phyloP scores from a whole-genome alignment of 2,113 vertebrate species.

The Scopus umbretta region DNA sequence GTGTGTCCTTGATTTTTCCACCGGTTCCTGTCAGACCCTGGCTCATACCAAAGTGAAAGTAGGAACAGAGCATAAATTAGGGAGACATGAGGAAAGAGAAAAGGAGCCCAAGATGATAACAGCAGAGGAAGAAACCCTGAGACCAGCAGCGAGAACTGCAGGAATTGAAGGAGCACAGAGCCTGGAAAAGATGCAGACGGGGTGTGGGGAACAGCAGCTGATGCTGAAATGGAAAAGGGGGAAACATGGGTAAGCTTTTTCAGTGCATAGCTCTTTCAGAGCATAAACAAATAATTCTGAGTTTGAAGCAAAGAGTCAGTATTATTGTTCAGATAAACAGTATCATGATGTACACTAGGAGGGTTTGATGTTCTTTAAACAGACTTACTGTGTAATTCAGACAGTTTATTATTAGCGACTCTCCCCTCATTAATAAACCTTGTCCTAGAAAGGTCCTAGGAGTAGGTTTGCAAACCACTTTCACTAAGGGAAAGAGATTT shows the following conservation, averaged over 20 bases:
- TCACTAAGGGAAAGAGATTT: background rate
- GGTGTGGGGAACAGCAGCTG: background rate
- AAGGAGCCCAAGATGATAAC: background rate
- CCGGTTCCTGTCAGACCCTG: background rate
- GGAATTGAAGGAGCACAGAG: background rate
- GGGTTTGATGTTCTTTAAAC: background rate
- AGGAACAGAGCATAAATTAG: background rate
- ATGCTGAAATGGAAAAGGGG: background rate
- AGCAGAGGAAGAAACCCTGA: background rate
- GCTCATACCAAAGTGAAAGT: background rate
- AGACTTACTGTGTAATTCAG: background rate
- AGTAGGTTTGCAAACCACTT: background rate
- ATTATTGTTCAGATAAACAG: background rate
- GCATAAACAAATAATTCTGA: background rate
- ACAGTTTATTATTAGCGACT: background rate
- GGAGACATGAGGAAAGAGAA: background rate
- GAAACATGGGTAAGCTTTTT: background rate
- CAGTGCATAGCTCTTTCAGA: background rate
- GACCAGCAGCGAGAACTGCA: background rate
- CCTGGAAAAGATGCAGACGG: background rate
- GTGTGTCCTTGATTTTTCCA: rapidly evolving
- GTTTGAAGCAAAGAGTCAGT: background rate
- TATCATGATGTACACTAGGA: rapidly evolving
- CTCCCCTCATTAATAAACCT: background rate
- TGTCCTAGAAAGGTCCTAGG: background rate